A percentile compares a stretch with the other conserved stretches of the same genome.
phyloP scores from a whole-genome alignment of 2,113 vertebrate species.

The Phylloscopus whistleri region DNA sequence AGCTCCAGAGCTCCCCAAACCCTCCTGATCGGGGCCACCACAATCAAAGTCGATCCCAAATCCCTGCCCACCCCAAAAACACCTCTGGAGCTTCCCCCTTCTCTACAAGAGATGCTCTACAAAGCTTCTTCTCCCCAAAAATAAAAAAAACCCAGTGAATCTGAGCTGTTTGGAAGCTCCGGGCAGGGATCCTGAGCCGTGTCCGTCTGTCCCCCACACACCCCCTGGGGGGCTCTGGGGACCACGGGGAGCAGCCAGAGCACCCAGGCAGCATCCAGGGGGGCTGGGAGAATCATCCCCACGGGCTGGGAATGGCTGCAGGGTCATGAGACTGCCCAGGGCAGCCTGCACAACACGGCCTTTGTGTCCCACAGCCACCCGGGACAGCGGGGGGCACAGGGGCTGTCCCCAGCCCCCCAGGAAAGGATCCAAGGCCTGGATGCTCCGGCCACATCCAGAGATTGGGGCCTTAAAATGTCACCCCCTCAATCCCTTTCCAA shows the following conservation, averaged over 20 bases:
- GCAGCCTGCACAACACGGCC: slow-evolving; percentile 36
- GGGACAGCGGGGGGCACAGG: accelerated
- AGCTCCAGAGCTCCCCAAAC: neutral
- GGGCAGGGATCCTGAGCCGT: neutral
- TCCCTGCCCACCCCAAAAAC: neutral
- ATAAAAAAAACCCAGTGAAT: accelerated
- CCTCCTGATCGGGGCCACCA: accelerated
- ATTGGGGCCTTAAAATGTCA: neutral
- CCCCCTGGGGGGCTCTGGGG: accelerated
- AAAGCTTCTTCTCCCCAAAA: accelerated
- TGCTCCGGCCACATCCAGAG: neutral
- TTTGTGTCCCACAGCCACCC: slow-evolving; percentile 4
- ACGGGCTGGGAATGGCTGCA: slow-evolving; percentile 14
- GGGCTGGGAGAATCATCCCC: neutral
- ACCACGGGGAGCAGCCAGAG: neutral
- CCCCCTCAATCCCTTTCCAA: accelerated
- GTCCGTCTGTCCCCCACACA: neutral
- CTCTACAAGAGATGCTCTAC: accelerated
- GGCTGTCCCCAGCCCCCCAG: neutral
- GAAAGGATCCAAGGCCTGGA: accelerated
- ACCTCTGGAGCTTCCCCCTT: neutral
- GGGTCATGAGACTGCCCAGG: slow-evolving; percentile 23
- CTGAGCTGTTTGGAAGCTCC: neutral
- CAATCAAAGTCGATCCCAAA: accelerated
- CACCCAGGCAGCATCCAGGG: accelerated